Evolutionary conservation across 2,113 vertebrate species (phyloP), one percentile per base, ranked within the genome.

Genomic region (Odocoileus virginianus): DNA sequence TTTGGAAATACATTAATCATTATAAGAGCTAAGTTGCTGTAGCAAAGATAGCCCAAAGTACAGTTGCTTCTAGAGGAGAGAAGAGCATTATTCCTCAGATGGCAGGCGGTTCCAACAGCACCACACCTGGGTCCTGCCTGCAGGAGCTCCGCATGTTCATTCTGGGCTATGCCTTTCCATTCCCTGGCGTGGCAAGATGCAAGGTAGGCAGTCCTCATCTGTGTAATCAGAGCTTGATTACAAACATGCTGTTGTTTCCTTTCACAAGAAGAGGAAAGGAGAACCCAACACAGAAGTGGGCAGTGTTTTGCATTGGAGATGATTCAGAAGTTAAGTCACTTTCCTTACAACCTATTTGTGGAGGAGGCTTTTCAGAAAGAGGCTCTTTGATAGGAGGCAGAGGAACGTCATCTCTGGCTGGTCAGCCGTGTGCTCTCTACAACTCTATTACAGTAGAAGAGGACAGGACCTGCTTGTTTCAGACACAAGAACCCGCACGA

Each of bases 391-490:
- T 50, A 76, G 50, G 67, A 64, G 45, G 30, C 61, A 40, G 57
- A 8, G 33, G 28, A 74, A 45, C 45, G 25, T 50, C 50, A 40
- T 58, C 21, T 83, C 40, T 64, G 57, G n/a, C 43, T 50, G 33
- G 57, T 3, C 15, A 14, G 6, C 27, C 1, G 0, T 45, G 25
- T 54, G 17, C 15, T 82, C 4, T 5, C 47, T 87, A 2, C 7
- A 36, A 10, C 2, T 84, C 36, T 40, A 0, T 30, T n/a, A 43
- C 3, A 47, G 3, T n/a, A 50, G 47, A 79, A 45, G n/a, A 23
- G 71, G 45, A 2, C 7, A 14, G 28, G 17, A 76, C 28, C 79
- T 27, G 5, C 25, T 28, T 28, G 9, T 43, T 6, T 54, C 13
- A 40, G 52, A 64, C 6, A 13, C 9, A 89, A 16, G 3, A 85